phyloP scores from a whole-genome alignment of 2,888 invertebrate genomes.

The Camponotus fellah region DNA sequence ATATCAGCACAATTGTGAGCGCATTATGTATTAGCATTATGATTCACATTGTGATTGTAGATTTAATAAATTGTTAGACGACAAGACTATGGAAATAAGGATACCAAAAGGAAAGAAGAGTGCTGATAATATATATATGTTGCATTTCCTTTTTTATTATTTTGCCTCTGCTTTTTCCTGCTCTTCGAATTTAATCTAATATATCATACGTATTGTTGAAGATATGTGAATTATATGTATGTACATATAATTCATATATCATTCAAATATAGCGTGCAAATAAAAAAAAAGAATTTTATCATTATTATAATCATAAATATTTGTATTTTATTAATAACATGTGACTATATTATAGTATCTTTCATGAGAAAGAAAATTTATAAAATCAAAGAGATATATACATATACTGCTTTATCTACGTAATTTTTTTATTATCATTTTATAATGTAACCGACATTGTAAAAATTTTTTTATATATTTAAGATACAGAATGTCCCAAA shows the following conservation, averaged over 20 bases:
- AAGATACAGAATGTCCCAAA: not conserved
- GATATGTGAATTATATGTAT: conserved; percentile 27
- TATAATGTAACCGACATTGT: not conserved
- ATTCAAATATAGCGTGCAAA: conserved; percentile 8
- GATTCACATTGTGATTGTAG: conserved; percentile 14
- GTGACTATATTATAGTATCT: conserved; percentile 37
- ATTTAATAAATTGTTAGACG: conserved; percentile 28
- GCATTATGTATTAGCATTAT: conserved; percentile 18
- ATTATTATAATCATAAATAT: conserved; percentile 48
- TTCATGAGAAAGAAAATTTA: conserved; percentile 13
- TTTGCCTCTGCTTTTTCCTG: not conserved
- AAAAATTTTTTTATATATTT: not conserved
- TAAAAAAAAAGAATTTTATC: conserved; percentile 40
- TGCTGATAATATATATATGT: conserved; percentile 9
- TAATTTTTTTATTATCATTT: not conserved
- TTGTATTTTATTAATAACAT: conserved; percentile 54
- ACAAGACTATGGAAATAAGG: not conserved
- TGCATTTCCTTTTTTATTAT: conserved; percentile 2
- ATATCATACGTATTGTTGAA: conserved; percentile 21
- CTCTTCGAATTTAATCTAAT: conserved; percentile 1
- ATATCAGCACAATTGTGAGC: conserved; percentile 5
- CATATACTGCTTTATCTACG: not conserved
- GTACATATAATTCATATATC: conserved; percentile 30
- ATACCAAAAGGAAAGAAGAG: not conserved
- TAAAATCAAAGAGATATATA: conserved; percentile 9